Conservation (phyloP, 2,888 invertebrate genomes). For the Eristalis pertinax region DNA sequence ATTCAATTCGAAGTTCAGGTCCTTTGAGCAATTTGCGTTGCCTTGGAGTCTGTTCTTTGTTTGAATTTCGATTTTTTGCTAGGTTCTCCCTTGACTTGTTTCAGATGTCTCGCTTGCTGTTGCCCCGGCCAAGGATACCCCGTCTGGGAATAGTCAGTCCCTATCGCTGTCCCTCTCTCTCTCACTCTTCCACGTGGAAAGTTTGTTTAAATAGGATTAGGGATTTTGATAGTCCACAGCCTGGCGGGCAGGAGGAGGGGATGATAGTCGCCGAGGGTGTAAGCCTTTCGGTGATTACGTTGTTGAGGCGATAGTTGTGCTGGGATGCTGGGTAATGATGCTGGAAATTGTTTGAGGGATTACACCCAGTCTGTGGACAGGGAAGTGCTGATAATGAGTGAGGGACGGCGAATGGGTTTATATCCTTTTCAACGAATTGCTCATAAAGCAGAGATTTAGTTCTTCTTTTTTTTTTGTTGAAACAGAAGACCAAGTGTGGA, state of each 20-base stretch:
- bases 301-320: not conserved
- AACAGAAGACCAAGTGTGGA: not conserved
- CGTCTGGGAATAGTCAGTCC: not conserved
- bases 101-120: not conserved
- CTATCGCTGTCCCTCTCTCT: not conserved
- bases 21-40: slow-evolving; percentile 46
- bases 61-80: slow-evolving; percentile 26
- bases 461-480: not conserved
- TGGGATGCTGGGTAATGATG: slow-evolving; percentile 8
- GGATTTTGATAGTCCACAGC: slow-evolving; percentile 40
- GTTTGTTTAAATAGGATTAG: slow-evolving; percentile 45
- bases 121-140: not conserved
- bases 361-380: not conserved
- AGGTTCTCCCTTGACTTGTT: not conserved
- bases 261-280: not conserved
- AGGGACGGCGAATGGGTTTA: not conserved
- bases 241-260: not conserved
- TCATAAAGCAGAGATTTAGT: not conserved
- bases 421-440: not conserved
- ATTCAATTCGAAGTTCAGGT: slow-evolving; percentile 23
- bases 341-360: slow-evolving; percentile 6
- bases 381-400: not conserved
- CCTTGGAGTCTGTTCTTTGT: slow-evolving; percentile 25
- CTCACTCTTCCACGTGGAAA: slow-evolving; percentile 17
- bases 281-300: slow-evolving; percentile 20